phyloP scores from a whole-genome alignment of 2,113 vertebrate species.

The Rissa tridactyla region DNA sequence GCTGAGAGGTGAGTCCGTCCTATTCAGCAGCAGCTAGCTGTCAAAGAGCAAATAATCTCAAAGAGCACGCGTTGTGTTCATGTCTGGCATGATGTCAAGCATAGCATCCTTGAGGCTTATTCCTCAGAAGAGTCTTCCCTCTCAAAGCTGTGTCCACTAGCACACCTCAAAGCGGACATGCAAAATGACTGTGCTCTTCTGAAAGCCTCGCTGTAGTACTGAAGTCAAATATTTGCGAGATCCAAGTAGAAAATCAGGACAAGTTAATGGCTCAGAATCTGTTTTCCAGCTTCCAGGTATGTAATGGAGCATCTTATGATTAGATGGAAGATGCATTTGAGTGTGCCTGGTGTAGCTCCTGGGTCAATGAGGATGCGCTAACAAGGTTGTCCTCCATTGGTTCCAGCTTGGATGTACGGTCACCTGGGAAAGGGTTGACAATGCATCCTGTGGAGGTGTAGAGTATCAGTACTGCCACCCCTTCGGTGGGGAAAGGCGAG shows the following conservation, averaged over 20 bases:
- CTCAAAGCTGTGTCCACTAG: not conserved
- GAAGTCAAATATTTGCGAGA: not conserved
- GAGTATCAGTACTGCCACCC: not conserved
- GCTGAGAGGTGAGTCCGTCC: not conserved
- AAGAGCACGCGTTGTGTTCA: not conserved
- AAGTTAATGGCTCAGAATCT: not conserved
- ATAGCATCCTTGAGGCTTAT: not conserved
- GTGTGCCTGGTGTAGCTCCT: not conserved
- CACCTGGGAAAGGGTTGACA: not conserved
- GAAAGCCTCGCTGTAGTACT: not conserved
- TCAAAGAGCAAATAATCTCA: not conserved
- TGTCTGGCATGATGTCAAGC: not conserved
- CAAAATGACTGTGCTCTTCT: not conserved
- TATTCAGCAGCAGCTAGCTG: not conserved
- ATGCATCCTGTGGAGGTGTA: not conserved
- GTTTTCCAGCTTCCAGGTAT: not conserved
- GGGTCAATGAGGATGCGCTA: not conserved
- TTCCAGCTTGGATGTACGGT: not conserved
- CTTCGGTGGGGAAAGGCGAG: not conserved
- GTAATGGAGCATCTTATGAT: not conserved
- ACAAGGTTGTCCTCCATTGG: not conserved
- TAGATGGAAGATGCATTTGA: not conserved
- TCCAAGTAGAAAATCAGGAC: not conserved
- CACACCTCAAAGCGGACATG: not conserved
- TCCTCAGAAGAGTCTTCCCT: not conserved